Conservation (phyloP, 2,797 vertebrate species). For the Pyrocephalus nanus region DNA sequence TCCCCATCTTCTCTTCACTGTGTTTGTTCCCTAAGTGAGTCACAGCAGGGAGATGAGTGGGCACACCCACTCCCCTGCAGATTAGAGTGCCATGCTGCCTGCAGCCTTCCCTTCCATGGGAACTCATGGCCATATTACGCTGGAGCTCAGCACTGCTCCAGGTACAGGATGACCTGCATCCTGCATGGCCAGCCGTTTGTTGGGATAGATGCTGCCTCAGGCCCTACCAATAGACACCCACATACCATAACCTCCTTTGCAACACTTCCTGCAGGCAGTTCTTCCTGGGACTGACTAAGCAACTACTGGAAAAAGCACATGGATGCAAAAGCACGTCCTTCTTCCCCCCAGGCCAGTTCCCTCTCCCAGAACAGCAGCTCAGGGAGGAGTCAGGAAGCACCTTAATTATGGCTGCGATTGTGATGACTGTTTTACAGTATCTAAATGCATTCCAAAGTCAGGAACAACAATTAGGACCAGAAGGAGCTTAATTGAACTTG, state of each 20-base stretch:
- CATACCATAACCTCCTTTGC: not conserved
- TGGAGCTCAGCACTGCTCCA: not conserved
- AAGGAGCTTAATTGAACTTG: not conserved
- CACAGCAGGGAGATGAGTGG: not conserved
- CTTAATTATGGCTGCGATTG: not conserved
- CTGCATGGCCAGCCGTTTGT: not conserved
- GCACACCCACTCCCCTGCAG: not conserved
- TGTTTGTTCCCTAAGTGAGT: not conserved
- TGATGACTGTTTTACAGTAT: not conserved
- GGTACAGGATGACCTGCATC: not conserved
- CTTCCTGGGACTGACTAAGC: not conserved
- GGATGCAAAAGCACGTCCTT: not conserved
- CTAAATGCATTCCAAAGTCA: not conserved
- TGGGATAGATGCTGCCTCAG: not conserved
- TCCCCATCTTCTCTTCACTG: not conserved
- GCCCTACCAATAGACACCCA: not conserved
- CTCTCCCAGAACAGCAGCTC: not conserved
- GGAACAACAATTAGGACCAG: not conserved
- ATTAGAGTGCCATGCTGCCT: not conserved
- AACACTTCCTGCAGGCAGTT: not conserved
- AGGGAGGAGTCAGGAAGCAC: not conserved
- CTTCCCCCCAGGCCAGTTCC: not conserved
- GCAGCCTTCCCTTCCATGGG: not conserved
- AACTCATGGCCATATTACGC: not conserved
- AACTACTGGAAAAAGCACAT: not conserved